Percentiles rank a stretch among this genome's conserved stretches.
These are phyloP conservation scores for Phocoena phocoena DNA, from an alignment of 2,113 vertebrate species.

Conservation along the genomic window DNA sequence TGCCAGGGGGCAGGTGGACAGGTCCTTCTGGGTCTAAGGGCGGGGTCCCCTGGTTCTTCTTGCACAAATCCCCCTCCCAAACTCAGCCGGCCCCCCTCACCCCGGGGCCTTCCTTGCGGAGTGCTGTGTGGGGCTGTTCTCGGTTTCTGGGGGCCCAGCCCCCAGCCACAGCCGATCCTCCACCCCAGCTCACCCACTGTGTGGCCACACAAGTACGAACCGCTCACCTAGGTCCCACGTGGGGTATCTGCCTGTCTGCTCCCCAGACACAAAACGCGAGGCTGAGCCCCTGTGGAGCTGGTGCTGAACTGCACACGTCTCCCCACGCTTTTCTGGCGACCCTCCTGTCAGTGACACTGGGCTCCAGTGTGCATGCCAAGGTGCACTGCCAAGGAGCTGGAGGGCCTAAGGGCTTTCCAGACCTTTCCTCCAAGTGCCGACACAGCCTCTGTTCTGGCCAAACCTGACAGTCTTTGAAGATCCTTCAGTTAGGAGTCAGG, in stretches of 20 bases:
- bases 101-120: background rate
- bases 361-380: background rate
- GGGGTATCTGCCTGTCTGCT: background rate
- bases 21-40: background rate
- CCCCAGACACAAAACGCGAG: background rate
- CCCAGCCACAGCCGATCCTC: background rate
- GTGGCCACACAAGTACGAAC: background rate
- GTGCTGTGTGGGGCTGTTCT: background rate
- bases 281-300: background rate
- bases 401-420: background rate
- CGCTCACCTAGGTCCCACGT: background rate
- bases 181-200: background rate
- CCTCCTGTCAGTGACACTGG: background rate
- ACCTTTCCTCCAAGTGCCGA: background rate
- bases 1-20: background rate
- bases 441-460: background rate
- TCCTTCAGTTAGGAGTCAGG: background rate
- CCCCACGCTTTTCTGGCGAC: background rate
- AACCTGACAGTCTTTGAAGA: background rate
- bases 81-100: background rate
- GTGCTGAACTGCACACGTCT: fast-evolving
- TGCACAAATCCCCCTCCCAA: background rate
- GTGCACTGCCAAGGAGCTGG: background rate
- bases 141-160: background rate
- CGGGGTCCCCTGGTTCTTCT: background rate